phyloP scores from a whole-genome alignment of 2,797 vertebrate genomes.

The Gallinago solitaria region DNA sequence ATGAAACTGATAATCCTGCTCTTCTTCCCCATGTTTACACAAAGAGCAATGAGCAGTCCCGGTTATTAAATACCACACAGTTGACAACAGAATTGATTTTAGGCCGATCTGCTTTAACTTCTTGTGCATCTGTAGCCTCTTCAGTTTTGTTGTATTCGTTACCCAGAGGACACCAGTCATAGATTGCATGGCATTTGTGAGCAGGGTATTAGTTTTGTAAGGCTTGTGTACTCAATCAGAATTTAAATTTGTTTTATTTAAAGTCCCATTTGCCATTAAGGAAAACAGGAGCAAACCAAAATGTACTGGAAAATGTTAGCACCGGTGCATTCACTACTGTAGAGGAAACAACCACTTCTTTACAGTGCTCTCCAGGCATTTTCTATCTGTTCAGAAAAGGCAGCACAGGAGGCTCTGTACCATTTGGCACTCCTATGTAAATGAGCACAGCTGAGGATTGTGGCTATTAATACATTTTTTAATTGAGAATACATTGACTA shows the following conservation, averaged over 20 bases:
- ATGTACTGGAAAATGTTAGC: background rate
- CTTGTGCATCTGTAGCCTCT: background rate
- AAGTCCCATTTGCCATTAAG: background rate
- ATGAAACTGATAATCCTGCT: background rate
- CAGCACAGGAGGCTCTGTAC: background rate
- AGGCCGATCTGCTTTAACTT: background rate
- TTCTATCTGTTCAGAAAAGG: background rate
- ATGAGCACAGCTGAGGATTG: background rate
- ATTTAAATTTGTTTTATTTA: constrained; percentile 1
- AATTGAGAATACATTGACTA: background rate
- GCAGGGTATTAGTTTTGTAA: background rate
- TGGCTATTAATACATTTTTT: constrained; percentile 5
- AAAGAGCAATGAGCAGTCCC: background rate
- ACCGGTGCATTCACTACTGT: background rate
- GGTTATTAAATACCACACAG: background rate
- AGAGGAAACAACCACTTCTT: background rate
- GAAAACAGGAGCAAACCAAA: background rate
- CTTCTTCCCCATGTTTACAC: background rate
- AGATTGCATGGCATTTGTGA: background rate
- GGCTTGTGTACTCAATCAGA: background rate
- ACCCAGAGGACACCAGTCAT: background rate
- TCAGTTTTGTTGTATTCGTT: background rate
- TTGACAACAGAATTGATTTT: background rate
- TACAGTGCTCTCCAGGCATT: background rate
- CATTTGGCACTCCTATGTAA: background rate